Evolutionary conservation across 2,888 invertebrate species (phyloP), one percentile per base, ranked within the genome.

Genomic region (Cephus pygmeus): DNA sequence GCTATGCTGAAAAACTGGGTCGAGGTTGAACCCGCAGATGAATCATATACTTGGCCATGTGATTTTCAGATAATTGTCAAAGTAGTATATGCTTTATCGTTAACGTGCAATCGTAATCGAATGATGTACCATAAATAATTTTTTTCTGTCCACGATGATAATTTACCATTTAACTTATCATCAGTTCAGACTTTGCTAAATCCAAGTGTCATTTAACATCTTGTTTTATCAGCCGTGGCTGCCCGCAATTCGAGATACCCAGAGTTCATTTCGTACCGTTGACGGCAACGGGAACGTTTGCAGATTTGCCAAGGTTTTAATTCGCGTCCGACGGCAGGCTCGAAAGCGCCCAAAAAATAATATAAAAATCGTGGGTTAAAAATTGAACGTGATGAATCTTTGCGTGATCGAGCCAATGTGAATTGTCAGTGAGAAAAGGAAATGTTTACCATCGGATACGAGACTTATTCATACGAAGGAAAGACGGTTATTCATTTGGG

Each of bases 401-500:
- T 9, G 23, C 6, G 9, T 23, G 6, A 56, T 23, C 15, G 2
- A 56, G 56, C 9, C 56, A 56, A 23, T 23, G 56, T 23, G 56
- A 56, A 2, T 23, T 23, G 56, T 56, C 23, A 23, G 56, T 23
- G 69, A 68, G 35, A 35, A 69, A 69, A 12, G 56, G 73, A 69
- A 34, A 77, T 80, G 75, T 78, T 56, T 69, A 69, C 69, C 56
- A 34, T 75, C n/a, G 75, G 69, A 36, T 77, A 31, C 69, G 56
- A 75, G 35, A 33, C 75, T 33, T 77, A 40, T 15, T 12, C 34
- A 15, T 75, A 76, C 73, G 81, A 82, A 23, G 77, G 79, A 31
- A 82, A 78, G 82, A 78, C 83, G 75, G 76, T 84, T 73, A 76
- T 85, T 69, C 82, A 83, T 80, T 81, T 75, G n/a, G 85, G 85